phyloP scores from a whole-genome alignment of 2,113 vertebrate species.

The Boulengeromyrus knoepffleri region DNA sequence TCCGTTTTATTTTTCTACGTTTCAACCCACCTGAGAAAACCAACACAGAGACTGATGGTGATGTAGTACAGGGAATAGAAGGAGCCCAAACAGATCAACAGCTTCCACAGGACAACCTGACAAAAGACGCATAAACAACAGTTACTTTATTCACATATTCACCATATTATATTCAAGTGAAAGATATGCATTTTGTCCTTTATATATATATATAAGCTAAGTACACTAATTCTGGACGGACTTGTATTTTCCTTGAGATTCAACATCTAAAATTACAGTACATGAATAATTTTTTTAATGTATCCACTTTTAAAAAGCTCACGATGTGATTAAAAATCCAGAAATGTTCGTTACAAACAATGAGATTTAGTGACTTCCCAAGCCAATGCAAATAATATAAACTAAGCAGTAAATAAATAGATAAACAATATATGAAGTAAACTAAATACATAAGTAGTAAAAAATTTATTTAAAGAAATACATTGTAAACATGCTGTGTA shows the following conservation, averaged over 20 bases:
- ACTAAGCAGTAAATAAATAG: background rate
- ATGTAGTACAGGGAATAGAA: constrained; percentile 69
- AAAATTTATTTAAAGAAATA: background rate
- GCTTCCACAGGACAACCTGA: constrained; percentile 63
- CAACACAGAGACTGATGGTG: constrained; percentile 62
- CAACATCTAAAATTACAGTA: background rate
- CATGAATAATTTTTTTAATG: background rate
- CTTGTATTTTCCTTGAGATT: background rate
- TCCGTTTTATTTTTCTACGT: background rate
- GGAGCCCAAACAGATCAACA: constrained; percentile 62
- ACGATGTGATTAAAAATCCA: background rate
- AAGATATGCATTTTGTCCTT: background rate
- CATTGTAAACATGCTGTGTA: background rate
- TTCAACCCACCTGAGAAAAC: constrained; percentile 56
- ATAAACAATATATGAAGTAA: background rate
- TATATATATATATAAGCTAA: background rate
- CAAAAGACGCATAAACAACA: background rate
- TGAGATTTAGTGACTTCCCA: background rate
- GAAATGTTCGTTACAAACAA: background rate
- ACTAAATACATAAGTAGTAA: background rate
- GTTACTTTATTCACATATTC: background rate
- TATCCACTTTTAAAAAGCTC: background rate
- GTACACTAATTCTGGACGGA: background rate
- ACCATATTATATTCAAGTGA: background rate
- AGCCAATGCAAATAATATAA: background rate